Conservation (phyloP, 92 coral and sea anemone genomes). For the Porites cylindrica region DNA sequence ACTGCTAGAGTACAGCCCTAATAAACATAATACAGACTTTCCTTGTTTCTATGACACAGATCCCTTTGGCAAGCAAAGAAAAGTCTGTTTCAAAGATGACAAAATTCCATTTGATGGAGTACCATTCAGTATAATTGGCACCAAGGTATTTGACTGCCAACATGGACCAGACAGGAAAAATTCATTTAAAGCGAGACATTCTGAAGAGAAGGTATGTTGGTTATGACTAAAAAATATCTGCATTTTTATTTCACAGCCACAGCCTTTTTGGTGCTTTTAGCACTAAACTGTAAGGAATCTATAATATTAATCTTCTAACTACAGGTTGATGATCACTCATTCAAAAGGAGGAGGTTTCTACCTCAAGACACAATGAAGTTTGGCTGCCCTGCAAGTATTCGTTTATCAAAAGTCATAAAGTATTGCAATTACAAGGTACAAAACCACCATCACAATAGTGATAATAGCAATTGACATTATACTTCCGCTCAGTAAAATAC, state of each 20-base stretch:
- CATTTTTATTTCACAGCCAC: background rate
- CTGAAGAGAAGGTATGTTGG: slow-evolving; percentile 22
- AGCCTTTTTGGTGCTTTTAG: too few relatives aligned
- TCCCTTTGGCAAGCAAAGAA: slow-evolving; percentile 59
- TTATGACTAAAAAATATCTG: background rate
- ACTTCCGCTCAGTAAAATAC: too few relatives aligned
- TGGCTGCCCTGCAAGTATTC: slow-evolving; percentile 61
- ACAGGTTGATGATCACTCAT: slow-evolving; percentile 68
- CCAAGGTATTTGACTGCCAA: slow-evolving; percentile 70
- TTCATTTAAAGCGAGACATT: slow-evolving; percentile 18
- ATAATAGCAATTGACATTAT: too few relatives aligned
- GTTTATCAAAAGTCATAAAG: slow-evolving; percentile 57
- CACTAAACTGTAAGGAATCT: background rate
- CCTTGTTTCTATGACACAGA: slow-evolving; percentile 40
- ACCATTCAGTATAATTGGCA: slow-evolving; percentile 62
- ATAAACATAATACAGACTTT: background rate
- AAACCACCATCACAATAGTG: too few relatives aligned
- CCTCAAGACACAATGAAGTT: slow-evolving; percentile 73
- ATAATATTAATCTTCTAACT: background rate
- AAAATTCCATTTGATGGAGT: slow-evolving; percentile 69
- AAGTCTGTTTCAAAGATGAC: slow-evolving; percentile 46
- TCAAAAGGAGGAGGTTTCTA: slow-evolving; percentile 49
- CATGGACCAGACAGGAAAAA: slow-evolving; percentile 73
- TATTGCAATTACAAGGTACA: slow-evolving; percentile 56
- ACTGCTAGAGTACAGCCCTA: too few relatives aligned